Evolutionary conservation across 2,113 vertebrate genomes (phyloP), one percentile per base, ranked within the genome.

Genomic region (Tragelaphus scriptus): DNA sequence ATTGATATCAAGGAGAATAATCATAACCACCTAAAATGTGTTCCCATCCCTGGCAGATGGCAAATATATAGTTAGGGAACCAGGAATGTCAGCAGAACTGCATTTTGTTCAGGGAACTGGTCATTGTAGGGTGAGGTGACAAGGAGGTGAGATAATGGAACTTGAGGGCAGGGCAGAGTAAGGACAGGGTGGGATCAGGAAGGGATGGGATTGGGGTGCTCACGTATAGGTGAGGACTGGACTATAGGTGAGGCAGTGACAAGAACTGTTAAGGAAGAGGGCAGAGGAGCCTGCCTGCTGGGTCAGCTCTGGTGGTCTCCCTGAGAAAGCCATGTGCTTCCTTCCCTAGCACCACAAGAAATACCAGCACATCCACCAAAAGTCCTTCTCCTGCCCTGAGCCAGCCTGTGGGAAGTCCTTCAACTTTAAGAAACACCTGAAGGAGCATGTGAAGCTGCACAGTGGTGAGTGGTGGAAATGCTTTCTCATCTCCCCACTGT

Each of bases 381-480:
- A 99, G 96, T 99, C 98, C 4, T 99, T 99, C 96, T 95, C 98
- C 84, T 99, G 99, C 96, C 98, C 99, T 0, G 98, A 99, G 89
- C 98, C 99, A 0, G 97, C 97, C 30, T 99, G 99, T 0, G 97
- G 99, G 17, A 99, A 99, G 92, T 99, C 99, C 65, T 99, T 99
- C 98, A 99, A 99, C 98, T 99, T 99, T 63, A 99, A 99, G 95
- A 99, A 99, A 85, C 99, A 99, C 94, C 98, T 99, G 92, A 99
- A 99, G 97, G 99, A 99, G 47, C 99, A 99, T 0, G 98, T 99
- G 95, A 99, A 99, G 59, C 97, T 99, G 59, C 99, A 99, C 95
- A 99, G 99, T 5, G 98, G 99, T 99, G 97, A 99, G 98, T 55
- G 8, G 23, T 2, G 13, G 40, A 36, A 23, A 25, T 56, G 94